Evolutionary conservation across 2,888 invertebrate species (phyloP), one percentile per base, ranked within the genome.

Genomic region (Dermolepida albohirtum): DNA sequence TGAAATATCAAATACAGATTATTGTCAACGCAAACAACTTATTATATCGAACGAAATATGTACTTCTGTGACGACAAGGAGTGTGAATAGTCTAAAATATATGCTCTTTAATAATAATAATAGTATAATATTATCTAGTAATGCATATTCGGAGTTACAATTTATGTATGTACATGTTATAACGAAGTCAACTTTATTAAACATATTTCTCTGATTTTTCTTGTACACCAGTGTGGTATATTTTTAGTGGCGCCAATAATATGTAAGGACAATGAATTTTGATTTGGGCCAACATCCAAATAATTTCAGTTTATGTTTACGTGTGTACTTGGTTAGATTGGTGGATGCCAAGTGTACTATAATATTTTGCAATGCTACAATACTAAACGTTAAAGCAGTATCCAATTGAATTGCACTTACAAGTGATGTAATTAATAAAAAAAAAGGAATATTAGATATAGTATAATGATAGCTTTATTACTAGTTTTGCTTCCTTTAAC

Each of bases 301-400:
- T 57, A 43, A 57, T 59, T 59, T 59, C 59, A 47, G 59, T 59
- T 59, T 59, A 44, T 29, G 29, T 59, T 59, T 22, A 44, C 29
- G 7, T 44, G 59, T 11, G 8, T 40, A 10, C n/a, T 10, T 54
- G 14, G 22, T 22, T 4, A 8, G 44, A 41, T 55, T 11, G n/a
- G 22, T 22, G n/a, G 40, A 12, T 5, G n/a, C 41, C 10, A 7
- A 39, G 55, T 16, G 14, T 40, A 17, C 11, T 41, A 4, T 54
- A 14, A 17, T 14, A 12, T 44, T 47, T 14, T 16, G 4, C 17
- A 47, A 8, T 14, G 16, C 10, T 14, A 2, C 4, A 47, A 17
- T 16, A 2, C 14, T 12, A 5, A 47, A 1, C 47, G 16, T 12
- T 44, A 5, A 16, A 1, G 17, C 4, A 22, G 22, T 22, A 22